phyloP scores from a whole-genome alignment of 2,888 invertebrate genomes.

The Capitulum mitella region DNA sequence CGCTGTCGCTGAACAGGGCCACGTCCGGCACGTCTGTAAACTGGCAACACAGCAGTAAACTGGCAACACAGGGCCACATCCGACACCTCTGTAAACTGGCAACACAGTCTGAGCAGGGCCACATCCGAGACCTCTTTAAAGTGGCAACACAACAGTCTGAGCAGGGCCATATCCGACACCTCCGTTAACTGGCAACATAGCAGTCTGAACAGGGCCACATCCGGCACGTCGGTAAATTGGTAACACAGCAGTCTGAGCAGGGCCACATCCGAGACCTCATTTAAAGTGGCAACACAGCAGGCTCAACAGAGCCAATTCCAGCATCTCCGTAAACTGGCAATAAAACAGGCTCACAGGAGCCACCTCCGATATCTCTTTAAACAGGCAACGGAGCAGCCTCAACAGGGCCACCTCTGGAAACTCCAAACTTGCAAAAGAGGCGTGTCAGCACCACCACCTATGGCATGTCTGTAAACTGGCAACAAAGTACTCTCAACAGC shows the following conservation, averaged over 20 bases:
- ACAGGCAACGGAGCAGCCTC: constrained; percentile 47
- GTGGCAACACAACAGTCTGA: no score
- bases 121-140: no score
- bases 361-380: constrained; percentile 59
- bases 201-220: constrained; percentile 39
- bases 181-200: background rate
- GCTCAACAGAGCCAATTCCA: no score
- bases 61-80: constrained; percentile 67
- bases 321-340: background rate
- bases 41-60: constrained; percentile 42
- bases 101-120: no score
- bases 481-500: background rate
- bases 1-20: constrained; percentile 78
- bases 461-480: background rate
- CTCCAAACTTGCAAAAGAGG: no score
- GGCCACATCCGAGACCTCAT: no score
- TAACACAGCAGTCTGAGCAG: no score
- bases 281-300: no score
- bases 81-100: constrained; percentile 61
- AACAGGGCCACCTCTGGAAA: no score
- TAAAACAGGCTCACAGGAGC: background rate
- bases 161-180: no score
- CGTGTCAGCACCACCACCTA: no score
- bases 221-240: constrained; percentile 62
- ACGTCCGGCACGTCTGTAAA: constrained; percentile 65